Base-by-base conservation (phyloP, 2,888 invertebrate species). In the Ophioninae sp. region DNA sequence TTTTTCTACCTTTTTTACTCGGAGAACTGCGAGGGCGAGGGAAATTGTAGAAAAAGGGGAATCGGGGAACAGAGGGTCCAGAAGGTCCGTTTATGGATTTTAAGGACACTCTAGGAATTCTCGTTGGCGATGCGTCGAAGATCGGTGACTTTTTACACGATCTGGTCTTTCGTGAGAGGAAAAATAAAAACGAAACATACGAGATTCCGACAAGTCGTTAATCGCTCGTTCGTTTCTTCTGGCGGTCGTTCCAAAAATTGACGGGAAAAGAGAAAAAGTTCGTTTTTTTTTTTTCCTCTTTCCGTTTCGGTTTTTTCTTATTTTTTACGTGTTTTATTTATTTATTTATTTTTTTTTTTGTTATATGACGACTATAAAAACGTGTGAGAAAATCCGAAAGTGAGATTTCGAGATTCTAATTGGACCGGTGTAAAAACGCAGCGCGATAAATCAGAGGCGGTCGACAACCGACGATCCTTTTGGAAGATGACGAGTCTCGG, bases 91-190 rank as follows among this genome's bases (percentile, higher is more conserved):
- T 77, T 68, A 77, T 70, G 69, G 50, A 20, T 65, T 70, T 64
- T 68, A 76, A 56, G 39, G 44, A 70, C 72, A 75, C 72, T 72
- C 39, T 75, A 82, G 62, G 79, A 79, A 79, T 82, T 65, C 61
- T 64, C 69, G 74, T 79, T 75, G 67, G 13, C 39, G 44, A n/a
- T 75, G 37, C 65, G 72, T 79, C 79, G 64, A 64, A 79, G 64
- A 79, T 64, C 56, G 59, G 20, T 59, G 44, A 68, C 78, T 62
- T 56, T 69, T 70, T 21, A 70, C 57, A 57, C 65, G 56, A 67
- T 21, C 64, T 65, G 30, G 13, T 50, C 41, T 41, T 8, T 41
- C 3, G 8, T 7, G 41, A 50, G 50, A 1, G 65, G 57, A 37
- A 23, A 65, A 68, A 37, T 23, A 59, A 65, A 68, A 37, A 30